Percentiles rank a stretch among this genome's conserved stretches.
Conservation (phyloP, 2,888 invertebrate genomes). For the Chrysodeixis includens region DNA sequence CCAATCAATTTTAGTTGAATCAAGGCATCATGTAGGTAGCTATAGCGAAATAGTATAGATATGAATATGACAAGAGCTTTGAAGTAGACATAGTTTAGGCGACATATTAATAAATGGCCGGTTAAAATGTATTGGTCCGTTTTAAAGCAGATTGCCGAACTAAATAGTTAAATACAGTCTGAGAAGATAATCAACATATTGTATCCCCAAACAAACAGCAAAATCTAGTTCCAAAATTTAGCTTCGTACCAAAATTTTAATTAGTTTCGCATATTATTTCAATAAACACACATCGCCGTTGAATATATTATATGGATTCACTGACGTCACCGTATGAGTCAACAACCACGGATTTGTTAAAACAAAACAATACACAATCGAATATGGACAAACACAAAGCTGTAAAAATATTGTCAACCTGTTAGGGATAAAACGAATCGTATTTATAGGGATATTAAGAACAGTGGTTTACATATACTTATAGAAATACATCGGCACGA, state of each 20-base stretch:
- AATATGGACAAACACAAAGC: neutral
- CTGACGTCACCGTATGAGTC: neutral
- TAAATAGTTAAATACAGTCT: too few species aligned
- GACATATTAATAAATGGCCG: too few species aligned
- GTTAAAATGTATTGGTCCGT: too few species aligned
- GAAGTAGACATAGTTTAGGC: too few species aligned
- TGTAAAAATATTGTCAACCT: neutral
- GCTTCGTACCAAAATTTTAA: neutral
- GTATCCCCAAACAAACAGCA: too few species aligned
- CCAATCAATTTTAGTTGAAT: neutral
- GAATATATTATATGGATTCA: neutral
- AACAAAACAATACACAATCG: neutral
- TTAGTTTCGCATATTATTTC: neutral
- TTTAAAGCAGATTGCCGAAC: too few species aligned
- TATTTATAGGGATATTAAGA: neutral
- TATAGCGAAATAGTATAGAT: too few species aligned
- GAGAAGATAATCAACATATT: too few species aligned
- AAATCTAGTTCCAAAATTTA: neutral
- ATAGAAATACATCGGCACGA: conserved; percentile 11
- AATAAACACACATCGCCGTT: neutral
- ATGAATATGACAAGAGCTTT: too few species aligned
- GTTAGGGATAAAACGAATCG: neutral
- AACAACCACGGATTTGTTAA: neutral
- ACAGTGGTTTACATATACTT: neutral
- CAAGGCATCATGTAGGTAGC: too few species aligned